Evolutionary conservation across 2,797 vertebrate genomes (phyloP), one percentile per base, ranked within the genome.

Genomic region (Semotilus atromaculatus): DNA sequence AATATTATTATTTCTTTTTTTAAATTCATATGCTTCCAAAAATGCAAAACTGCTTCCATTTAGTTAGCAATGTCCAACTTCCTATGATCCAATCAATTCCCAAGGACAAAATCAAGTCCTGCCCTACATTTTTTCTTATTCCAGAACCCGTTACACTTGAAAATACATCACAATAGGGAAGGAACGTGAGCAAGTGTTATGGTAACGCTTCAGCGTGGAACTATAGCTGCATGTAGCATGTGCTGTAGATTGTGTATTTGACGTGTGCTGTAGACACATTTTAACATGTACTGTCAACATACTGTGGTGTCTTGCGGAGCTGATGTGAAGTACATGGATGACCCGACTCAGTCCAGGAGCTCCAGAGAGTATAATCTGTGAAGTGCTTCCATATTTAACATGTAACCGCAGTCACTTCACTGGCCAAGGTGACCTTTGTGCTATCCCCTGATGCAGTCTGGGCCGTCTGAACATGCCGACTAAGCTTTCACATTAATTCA

Each of bases 311-410:
- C 18, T 45, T 19, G 58, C 26, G 0, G 6, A n/a, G 48, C 31
- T 75, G 48, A 55, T 16, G 62, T 38, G 19, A 21, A 38, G 66
- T 23, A 26, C 38, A 71, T 13, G 38, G 18, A 31, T 64, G 40
- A 64, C 58, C 58, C 0, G 3, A 29, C 38, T 64, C n/a, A 5
- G 29, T 26, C 16, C 64, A 67, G 29, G 29, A 80, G 36, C 45
- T 19, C 29, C 45, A 19, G 8, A 31, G 62, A 67, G 14, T 18
- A 19, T 40, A 23, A 81, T 53, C 64, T 53, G 83, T 19, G 26
- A 80, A 80, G 55, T 31, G 68, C 43, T 80, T 80, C 58, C 48
- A 71, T 76, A 80, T 80, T 85, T 80, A 31, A 62, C 77, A 85
- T 85, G 66, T 43, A 72, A 38, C 78, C 31, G 7, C 76, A 71